phyloP scores from a whole-genome alignment of 1,140 invertebrate genomes.

The Campoletis sonorensis region DNA sequence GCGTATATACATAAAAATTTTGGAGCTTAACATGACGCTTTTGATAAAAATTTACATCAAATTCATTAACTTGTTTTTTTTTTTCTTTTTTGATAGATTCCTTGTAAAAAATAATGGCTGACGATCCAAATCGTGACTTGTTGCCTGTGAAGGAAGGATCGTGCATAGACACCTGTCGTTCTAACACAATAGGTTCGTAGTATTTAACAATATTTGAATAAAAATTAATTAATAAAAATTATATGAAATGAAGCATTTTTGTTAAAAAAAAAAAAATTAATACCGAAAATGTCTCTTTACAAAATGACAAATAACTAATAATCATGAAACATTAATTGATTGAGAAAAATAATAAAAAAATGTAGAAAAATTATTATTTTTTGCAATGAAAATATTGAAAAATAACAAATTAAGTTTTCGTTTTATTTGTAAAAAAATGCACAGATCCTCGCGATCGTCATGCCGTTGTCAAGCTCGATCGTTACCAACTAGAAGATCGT shows the following conservation, averaged over 20 bases:
- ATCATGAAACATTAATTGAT: background rate
- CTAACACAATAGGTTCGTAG: constrained; percentile 62
- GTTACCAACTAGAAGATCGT: constrained; percentile 71
- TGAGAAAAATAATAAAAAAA: background rate
- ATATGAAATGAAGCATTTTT: too few relatives aligned
- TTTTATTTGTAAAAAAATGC: constrained; percentile 42
- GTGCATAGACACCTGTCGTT: constrained; percentile 59
- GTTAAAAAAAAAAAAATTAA: too few relatives aligned
- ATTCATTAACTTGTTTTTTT: background rate
- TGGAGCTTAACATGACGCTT: too few relatives aligned
- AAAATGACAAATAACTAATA: constrained; percentile 11
- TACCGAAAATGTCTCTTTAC: background rate
- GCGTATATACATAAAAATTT: too few relatives aligned
- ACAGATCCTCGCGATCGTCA: constrained; percentile 72
- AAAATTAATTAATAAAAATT: too few relatives aligned
- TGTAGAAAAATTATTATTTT: background rate
- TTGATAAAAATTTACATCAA: background rate
- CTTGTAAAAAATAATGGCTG: constrained; percentile 61
- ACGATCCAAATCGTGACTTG: constrained; percentile 65
- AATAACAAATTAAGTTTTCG: background rate
- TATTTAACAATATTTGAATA: background rate
- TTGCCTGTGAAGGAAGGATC: constrained; percentile 65
- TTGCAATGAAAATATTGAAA: background rate
- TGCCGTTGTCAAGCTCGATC: constrained; percentile 69
- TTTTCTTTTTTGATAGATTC: constrained; percentile 17